These are phyloP conservation scores for Stictonetta naevosa DNA, from an alignment of 2,113 vertebrate species.

Conservation along the genomic window DNA sequence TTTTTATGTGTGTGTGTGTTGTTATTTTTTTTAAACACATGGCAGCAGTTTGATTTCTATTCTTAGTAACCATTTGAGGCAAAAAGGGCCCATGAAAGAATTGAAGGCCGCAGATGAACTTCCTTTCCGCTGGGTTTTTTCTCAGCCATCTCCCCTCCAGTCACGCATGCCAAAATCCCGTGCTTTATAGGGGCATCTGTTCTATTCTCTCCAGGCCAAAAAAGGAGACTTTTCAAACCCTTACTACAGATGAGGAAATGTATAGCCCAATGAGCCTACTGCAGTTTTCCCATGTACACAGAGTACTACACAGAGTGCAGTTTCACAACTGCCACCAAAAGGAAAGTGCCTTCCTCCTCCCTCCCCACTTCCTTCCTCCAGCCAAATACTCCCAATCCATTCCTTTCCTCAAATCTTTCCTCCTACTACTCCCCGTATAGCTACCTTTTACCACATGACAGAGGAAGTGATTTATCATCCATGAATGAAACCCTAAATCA, in stretches of 20 bases:
- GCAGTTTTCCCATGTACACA: background rate
- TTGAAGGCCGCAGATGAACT: slow-evolving; percentile 27
- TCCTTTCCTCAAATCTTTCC: background rate
- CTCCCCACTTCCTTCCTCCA: background rate
- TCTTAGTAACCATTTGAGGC: slow-evolving; percentile 53
- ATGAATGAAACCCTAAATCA: background rate
- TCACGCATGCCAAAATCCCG: slow-evolving; percentile 55
- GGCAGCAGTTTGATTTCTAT: slow-evolving; percentile 63
- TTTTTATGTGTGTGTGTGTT: background rate
- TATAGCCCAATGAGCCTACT: slow-evolving; percentile 8
- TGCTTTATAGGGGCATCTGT: slow-evolving; percentile 60
- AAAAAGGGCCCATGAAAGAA: slow-evolving; percentile 46
- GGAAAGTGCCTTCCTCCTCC: background rate
- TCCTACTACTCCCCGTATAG: background rate
- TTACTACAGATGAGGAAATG: slow-evolving; percentile 12
- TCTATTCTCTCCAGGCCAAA: slow-evolving; percentile 59
- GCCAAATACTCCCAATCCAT: background rate
- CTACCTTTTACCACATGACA: background rate
- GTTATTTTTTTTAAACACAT: slow-evolving; percentile 40
- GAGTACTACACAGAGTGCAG: background rate
- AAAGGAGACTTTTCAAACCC: slow-evolving; percentile 60
- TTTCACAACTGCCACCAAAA: background rate
- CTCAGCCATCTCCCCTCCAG: slow-evolving; percentile 53
- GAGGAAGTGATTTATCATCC: background rate
- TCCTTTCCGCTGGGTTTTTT: slow-evolving; percentile 39